Base-by-base conservation (phyloP, 2,797 vertebrate genomes). In the Nothura maculosa region DNA sequence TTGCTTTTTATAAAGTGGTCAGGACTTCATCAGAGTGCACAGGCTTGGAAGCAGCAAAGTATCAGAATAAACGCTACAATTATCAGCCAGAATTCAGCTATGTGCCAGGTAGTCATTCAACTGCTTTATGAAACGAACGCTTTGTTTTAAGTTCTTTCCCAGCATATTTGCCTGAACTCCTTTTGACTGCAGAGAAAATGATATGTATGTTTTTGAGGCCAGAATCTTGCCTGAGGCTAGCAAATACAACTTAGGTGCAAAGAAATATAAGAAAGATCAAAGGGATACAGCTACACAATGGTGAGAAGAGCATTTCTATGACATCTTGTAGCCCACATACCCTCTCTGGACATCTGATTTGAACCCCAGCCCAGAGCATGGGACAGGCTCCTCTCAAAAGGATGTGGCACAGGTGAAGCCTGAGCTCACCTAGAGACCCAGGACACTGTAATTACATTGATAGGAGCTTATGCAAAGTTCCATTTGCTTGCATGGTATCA, bases 1-100 rank as follows among this genome's bases (percentile, higher is more conserved):
- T 61, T 55, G 22, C 25, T 75, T 96, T 91, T 94, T 62, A 72
- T 91, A 38, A 89, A 88, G 61, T 34, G 40, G 40, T 70, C 81
- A 86, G 52, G 43, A 76, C 40, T 91, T 90, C 36, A 74, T 82
- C 32, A 12, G 40, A 47, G 16, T 68, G 32, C 55, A 58, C 34
- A 86, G n/a, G 61, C 22, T 84, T 67, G 52, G 80, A 91, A 86
- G 57, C 5, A 84, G 78, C 32, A 88, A 90, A 74, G 43, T 55
- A 88, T 38, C 12, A 86, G 79, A 92, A 84, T 60, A 90, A 92
- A 90, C 45, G 47, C 43, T 67, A 36, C 6, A 63, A 45, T 89
- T 90, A 90, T 77, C 81, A 95, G 77, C 32, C 19, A 64, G 40
- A 77, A 60, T 62, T 88, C 52, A 86, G 70, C 48, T 63, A 80